Evolutionary conservation across 2,113 vertebrate genomes (phyloP).

Genomic region (Pangasianodon gigas): DNA sequence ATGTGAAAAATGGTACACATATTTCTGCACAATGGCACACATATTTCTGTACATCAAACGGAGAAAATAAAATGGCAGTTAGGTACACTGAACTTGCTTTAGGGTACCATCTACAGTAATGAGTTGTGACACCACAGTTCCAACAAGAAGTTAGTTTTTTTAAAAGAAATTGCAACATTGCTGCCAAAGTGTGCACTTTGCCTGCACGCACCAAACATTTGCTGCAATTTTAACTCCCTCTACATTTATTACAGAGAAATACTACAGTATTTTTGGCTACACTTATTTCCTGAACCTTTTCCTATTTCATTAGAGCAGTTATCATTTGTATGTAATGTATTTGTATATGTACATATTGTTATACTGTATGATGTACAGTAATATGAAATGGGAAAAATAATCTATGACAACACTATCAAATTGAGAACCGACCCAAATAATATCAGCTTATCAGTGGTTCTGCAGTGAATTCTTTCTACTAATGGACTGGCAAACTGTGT

Average conservation of each 20-base stretch:
- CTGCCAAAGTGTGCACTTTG: background rate
- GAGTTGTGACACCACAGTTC: background rate
- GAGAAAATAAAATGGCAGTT: background rate
- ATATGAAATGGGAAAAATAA: background rate
- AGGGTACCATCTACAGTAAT: background rate
- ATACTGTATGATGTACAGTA: background rate
- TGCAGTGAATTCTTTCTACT: background rate
- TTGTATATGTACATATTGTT: background rate
- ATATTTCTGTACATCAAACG: background rate
- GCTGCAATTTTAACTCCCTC: background rate
- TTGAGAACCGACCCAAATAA: too few species aligned
- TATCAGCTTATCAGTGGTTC: too few species aligned
- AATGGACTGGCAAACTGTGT: background rate
- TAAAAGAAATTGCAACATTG: background rate
- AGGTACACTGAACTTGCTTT: background rate
- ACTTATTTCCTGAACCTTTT: background rate
- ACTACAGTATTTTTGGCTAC: background rate
- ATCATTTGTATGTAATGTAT: background rate
- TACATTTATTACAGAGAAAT: background rate
- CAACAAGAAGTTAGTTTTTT: background rate
- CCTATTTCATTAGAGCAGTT: background rate
- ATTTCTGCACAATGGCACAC: background rate
- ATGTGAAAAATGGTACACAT: background rate
- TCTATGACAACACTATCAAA: background rate
- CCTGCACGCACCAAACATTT: background rate